These are phyloP conservation scores for Lypha dubia DNA, from an alignment of 2,888 invertebrate species.

Conservation along the genomic window DNA sequence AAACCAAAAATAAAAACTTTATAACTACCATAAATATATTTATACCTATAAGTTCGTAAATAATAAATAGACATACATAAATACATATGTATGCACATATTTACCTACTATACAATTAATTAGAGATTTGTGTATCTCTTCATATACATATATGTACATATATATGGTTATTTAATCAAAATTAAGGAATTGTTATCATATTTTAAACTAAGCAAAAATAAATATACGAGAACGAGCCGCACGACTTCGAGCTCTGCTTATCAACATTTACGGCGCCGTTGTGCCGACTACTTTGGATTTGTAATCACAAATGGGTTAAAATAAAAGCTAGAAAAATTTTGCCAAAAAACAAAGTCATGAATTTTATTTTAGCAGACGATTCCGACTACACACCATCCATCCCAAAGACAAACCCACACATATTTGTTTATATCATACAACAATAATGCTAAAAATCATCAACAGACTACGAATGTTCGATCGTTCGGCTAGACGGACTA, in stretches of 20 bases:
- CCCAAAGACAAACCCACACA: conserved; percentile 23
- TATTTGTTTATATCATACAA: conserved; percentile 21
- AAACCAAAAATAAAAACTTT: no score
- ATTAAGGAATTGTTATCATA: no score
- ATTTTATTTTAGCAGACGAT: conserved; percentile 44
- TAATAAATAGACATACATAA: no score
- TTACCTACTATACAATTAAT: no score
- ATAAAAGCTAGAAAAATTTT: conserved; percentile 50
- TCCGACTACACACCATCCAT: conserved; percentile 39
- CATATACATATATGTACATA: no score
- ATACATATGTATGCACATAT: no score
- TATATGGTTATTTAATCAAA: no score
- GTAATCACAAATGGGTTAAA: conserved; percentile 69
- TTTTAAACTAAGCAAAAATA: no score
- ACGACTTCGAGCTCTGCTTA: conserved; percentile 73
- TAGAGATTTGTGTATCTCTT: no score
- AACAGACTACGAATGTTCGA: conserved; percentile 22
- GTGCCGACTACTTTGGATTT: conserved; percentile 73
- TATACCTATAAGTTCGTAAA: no score
- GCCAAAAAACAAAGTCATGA: conserved; percentile 30
- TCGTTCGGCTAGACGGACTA: conserved; percentile 15
- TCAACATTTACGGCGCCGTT: conserved; percentile 74
- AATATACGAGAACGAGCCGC: conserved; percentile 22
- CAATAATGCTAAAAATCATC: conserved; percentile 24
- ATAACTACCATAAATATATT: no score